phyloP scores from a whole-genome alignment of 2,113 vertebrate genomes.

The Conger conger region DNA sequence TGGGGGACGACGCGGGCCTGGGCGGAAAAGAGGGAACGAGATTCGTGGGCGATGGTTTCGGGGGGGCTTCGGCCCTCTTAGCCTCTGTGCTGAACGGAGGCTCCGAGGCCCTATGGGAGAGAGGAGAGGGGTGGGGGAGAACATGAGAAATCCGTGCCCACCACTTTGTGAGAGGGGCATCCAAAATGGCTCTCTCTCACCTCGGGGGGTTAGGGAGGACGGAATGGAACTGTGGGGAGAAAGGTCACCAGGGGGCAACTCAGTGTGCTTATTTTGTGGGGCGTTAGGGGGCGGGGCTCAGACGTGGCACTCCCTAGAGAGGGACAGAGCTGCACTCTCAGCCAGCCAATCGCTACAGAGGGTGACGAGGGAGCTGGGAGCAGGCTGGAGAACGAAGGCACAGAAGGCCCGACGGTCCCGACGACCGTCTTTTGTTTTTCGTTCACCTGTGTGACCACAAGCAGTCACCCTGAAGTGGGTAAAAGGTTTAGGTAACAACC shows the following conservation, averaged over 20 bases:
- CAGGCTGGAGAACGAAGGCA: constrained; percentile 53
- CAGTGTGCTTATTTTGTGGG: constrained; percentile 49
- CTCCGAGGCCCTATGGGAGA: constrained; percentile 15
- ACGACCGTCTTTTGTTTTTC: neutral
- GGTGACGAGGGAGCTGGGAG: constrained; percentile 56
- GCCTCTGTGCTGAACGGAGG: neutral
- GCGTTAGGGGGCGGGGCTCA: constrained; percentile 50
- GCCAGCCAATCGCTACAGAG: constrained; percentile 46
- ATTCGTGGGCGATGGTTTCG: neutral
- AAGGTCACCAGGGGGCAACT: constrained; percentile 40
- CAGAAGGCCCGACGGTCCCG: constrained; percentile 29
- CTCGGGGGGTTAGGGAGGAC: neutral
- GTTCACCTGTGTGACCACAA: constrained; percentile 5
- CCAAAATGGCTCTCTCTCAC: constrained; percentile 13
- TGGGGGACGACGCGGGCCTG: neutral
- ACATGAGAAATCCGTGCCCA: neutral
- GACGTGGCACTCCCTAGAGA: constrained; percentile 51
- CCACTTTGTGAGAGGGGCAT: neutral
- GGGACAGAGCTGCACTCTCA: constrained; percentile 25
- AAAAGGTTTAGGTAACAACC: neutral
- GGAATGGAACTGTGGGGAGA: neutral
- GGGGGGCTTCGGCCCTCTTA: constrained; percentile 8
- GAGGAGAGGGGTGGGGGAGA: neutral
- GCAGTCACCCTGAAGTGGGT: neutral
- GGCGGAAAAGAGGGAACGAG: neutral